Conservation (phyloP, 2,888 invertebrate genomes). For the Scelioninae gen. 2 region DNA sequence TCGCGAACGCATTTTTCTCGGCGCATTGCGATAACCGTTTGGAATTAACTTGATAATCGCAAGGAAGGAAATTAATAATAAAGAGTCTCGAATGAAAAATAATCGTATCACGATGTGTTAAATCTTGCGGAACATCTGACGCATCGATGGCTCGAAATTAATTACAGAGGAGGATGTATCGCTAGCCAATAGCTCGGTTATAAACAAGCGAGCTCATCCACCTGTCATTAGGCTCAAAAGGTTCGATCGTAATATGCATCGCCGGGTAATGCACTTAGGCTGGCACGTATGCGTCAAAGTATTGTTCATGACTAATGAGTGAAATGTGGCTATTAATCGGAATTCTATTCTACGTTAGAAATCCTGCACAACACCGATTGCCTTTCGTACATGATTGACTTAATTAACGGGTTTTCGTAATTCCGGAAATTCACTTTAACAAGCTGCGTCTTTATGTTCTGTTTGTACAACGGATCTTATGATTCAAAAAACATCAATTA, state of each 20-base stretch:
- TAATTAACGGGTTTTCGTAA: no score
- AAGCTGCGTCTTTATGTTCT: background rate
- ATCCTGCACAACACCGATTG: background rate
- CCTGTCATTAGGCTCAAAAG: constrained; percentile 67
- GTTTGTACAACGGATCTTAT: no score
- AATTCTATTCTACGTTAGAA: constrained; percentile 10
- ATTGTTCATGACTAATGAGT: constrained; percentile 51
- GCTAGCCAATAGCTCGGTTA: constrained; percentile 64
- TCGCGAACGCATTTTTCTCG: no score
- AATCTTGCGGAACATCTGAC: constrained; percentile 15
- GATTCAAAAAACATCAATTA: no score
- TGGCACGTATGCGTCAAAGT: constrained; percentile 64
- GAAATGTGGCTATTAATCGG: constrained; percentile 44
- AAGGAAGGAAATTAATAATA: background rate
- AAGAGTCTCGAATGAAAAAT: constrained; percentile 7
- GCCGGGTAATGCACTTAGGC: constrained; percentile 28
- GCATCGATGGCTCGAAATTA: constrained; percentile 67
- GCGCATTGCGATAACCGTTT: constrained; percentile 15
- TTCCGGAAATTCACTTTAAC: background rate
- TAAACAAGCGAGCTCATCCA: constrained; percentile 71
- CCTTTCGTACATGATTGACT: constrained; percentile 1
- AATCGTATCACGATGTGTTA: constrained; percentile 23
- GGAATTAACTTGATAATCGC: background rate
- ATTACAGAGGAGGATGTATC: constrained; percentile 66
- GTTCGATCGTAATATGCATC: constrained; percentile 71